Percentiles rank a stretch among this genome's conserved stretches.
Conservation (phyloP, 1,140 invertebrate genomes). For the Megalonaias nervosa region DNA sequence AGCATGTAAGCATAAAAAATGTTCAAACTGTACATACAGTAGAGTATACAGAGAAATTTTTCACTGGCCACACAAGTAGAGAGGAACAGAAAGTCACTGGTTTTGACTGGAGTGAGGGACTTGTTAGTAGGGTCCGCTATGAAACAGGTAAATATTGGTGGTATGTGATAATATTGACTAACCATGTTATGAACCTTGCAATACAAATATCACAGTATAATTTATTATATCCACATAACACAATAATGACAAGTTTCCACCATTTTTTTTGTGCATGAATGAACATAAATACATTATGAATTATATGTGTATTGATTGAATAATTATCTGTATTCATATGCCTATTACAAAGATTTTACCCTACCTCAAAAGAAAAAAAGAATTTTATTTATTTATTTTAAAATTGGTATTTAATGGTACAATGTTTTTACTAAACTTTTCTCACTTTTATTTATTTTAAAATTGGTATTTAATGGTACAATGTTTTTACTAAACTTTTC, state of each 20-base stretch:
- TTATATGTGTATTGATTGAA: too few relatives aligned
- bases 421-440: too few relatives aligned
- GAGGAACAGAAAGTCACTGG: constrained; percentile 63
- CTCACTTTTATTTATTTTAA: too few relatives aligned
- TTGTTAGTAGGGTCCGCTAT: constrained; percentile 63
- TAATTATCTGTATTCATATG: too few relatives aligned
- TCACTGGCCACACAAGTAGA: constrained; percentile 53
- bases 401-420: too few relatives aligned
- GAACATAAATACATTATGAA: too few relatives aligned
- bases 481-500: too few relatives aligned
- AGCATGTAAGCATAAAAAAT: constrained; percentile 38
- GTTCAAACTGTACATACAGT: constrained; percentile 53
- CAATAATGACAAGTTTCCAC: not conserved
- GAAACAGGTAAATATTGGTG: constrained; percentile 57
- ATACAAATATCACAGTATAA: not conserved
- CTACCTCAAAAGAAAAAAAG: too few relatives aligned
- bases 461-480: too few relatives aligned
- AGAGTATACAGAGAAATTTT: constrained; percentile 66
- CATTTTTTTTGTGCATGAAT: too few relatives aligned
- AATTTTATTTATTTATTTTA: too few relatives aligned
- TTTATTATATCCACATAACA: not conserved
- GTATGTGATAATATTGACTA: not conserved
- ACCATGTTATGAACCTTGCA: not conserved
- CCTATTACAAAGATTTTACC: too few relatives aligned
- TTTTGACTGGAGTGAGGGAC: constrained; percentile 61